Evolutionary conservation across 1,140 invertebrate genomes (phyloP).

Genomic region (Euglossa dilemma): DNA sequence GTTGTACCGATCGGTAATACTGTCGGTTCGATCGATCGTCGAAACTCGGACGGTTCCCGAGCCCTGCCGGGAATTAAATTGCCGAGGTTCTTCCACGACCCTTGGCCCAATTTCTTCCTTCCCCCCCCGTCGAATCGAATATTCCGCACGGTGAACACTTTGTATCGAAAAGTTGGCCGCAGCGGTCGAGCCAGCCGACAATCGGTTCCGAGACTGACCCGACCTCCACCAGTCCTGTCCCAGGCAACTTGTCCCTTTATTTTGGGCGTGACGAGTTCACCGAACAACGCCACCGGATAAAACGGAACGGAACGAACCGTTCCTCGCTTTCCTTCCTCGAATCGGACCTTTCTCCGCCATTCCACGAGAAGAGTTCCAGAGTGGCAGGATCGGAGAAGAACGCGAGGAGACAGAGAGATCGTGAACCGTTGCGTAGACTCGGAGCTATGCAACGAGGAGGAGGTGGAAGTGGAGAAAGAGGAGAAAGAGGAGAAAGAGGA

Average conservation of each 20-base stretch:
- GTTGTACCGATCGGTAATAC: not conserved
- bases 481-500: too few species aligned
- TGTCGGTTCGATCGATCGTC: not conserved
- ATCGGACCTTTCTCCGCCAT: not conserved
- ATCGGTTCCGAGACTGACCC: constrained; percentile 29
- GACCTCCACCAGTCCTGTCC: constrained; percentile 29
- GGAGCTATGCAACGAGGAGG: too few species aligned
- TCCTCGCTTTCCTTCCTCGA: not conserved
- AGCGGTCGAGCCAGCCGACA: constrained; percentile 44
- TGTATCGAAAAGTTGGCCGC: constrained; percentile 38
- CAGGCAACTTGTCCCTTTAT: constrained; percentile 54
- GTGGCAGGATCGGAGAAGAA: too few species aligned
- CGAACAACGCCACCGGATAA: not conserved
- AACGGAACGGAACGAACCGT: not conserved
- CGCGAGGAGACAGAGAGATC: too few species aligned
- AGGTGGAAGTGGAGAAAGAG: too few species aligned
- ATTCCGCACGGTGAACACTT: constrained; percentile 50
- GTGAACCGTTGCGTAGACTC: not conserved
- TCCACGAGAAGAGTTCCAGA: too few species aligned
- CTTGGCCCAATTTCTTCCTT: constrained; percentile 53
- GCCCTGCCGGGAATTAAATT: not conserved
- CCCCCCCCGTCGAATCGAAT: constrained; percentile 46
- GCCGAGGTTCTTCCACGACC: not conserved
- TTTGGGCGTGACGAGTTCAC: constrained; percentile 61
- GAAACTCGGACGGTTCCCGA: not conserved